These are phyloP conservation scores for Malachius bipustulatus DNA, from an alignment of 2,888 invertebrate species.

Conservation along the genomic window DNA sequence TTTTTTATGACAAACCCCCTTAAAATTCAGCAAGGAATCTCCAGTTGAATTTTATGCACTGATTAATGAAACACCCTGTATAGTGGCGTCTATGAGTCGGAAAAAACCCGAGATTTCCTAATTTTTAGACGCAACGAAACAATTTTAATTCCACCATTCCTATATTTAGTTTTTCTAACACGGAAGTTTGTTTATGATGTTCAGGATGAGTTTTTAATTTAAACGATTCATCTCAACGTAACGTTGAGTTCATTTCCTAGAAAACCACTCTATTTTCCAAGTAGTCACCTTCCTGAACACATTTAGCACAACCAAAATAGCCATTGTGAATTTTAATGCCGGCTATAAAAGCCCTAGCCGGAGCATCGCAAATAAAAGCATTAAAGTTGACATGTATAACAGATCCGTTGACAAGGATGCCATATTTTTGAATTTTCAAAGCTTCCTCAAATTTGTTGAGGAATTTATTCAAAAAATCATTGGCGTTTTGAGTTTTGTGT, in stretches of 20 bases:
- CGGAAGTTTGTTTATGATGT: conserved; percentile 17
- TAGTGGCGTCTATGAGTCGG: too few species aligned
- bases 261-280: conserved; percentile 17
- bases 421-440: neutral
- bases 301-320: conserved; percentile 19
- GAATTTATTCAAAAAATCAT: conserved; percentile 5
- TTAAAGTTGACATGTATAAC: conserved; percentile 11
- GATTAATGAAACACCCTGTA: too few species aligned
- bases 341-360: conserved; percentile 18
- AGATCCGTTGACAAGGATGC: neutral
- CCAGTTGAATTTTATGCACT: too few species aligned
- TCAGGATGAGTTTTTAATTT: conserved; percentile 14
- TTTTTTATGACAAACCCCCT: too few species aligned
- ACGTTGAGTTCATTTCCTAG: conserved; percentile 13
- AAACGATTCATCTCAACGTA: conserved; percentile 19
- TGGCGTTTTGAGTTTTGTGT: conserved; percentile 5
- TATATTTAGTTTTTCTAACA: conserved; percentile 15
- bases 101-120: too few species aligned
- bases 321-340: conserved; percentile 19
- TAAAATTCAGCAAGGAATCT: too few species aligned
- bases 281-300: conserved; percentile 18
- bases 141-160: too few species aligned
- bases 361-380: conserved; percentile 20
- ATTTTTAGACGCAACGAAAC: too few species aligned
- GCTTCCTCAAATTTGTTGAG: neutral